phyloP scores from a whole-genome alignment of 2,888 invertebrate species.

The Brachyptera putata region DNA sequence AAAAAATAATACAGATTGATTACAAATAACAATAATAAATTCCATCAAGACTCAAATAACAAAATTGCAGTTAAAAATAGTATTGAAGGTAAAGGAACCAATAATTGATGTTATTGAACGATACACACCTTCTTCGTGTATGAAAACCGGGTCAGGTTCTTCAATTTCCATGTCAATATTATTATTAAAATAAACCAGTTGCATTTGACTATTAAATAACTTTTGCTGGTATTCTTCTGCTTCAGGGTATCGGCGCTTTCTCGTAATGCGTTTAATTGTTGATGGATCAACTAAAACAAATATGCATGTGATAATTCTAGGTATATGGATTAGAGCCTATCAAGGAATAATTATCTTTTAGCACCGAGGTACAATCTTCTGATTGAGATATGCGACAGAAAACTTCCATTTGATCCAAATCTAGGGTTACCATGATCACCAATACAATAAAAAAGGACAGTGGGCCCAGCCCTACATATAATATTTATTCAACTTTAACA shows the following conservation, averaged over 20 bases:
- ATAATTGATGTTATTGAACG: too few species aligned
- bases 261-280: slow-evolving; percentile 30
- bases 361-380: too few species aligned
- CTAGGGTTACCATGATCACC: too few species aligned
- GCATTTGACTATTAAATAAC: background rate
- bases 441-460: too few species aligned
- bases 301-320: background rate
- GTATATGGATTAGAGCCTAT: background rate
- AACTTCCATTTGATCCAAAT: too few species aligned
- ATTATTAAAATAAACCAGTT: background rate
- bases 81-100: too few species aligned
- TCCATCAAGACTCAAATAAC: background rate
- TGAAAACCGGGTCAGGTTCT: background rate
- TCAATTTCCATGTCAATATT: background rate
- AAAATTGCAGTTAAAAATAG: too few species aligned
- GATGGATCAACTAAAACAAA: slow-evolving; percentile 25
- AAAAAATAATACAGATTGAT: too few species aligned
- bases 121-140: background rate
- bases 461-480: too few species aligned
- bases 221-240: slow-evolving; percentile 31
- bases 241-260: slow-evolving; percentile 30
- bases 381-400: too few species aligned
- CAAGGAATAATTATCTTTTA: background rate
- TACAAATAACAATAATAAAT: too few species aligned
- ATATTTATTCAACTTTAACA: too few species aligned